A percentile compares a stretch with the other conserved stretches of the same genome.
phyloP scores from a whole-genome alignment of 1,140 invertebrate genomes.

The Sipha flava region DNA sequence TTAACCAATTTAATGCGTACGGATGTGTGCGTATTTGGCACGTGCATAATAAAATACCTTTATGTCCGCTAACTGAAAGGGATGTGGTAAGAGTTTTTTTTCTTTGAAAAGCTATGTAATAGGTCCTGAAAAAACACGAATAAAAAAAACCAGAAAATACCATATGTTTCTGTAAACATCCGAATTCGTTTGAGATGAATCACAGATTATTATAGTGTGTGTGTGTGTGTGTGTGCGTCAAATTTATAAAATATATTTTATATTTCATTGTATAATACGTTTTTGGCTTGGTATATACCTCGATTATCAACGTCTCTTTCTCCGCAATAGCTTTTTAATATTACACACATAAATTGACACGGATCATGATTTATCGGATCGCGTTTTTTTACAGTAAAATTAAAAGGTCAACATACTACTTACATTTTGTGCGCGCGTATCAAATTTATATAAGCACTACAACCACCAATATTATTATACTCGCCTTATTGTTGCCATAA shows the following conservation, averaged over 20 bases:
- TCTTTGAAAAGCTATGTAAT: background rate
- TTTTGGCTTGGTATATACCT: background rate
- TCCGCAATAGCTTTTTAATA: too few species aligned
- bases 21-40: background rate
- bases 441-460: background rate
- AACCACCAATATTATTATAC: background rate
- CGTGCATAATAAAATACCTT: background rate
- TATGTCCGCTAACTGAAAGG: background rate
- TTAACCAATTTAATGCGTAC: background rate
- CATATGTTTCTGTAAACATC: background rate
- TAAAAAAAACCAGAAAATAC: too few species aligned
- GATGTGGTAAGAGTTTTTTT: background rate
- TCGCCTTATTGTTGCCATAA: background rate
- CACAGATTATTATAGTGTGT: background rate
- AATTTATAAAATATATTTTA: background rate
- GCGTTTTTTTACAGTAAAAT: background rate
- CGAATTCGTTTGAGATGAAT: background rate
- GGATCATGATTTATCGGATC: background rate
- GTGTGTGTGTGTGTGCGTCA: too few species aligned
- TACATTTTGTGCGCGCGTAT: background rate
- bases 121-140: background rate
- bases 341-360: background rate
- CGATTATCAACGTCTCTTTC: background rate
- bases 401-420: background rate
- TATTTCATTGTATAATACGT: background rate